These are phyloP conservation scores for Sceliomorpha sp. DNA, from an alignment of 2,888 invertebrate genomes.

Conservation along the genomic window DNA sequence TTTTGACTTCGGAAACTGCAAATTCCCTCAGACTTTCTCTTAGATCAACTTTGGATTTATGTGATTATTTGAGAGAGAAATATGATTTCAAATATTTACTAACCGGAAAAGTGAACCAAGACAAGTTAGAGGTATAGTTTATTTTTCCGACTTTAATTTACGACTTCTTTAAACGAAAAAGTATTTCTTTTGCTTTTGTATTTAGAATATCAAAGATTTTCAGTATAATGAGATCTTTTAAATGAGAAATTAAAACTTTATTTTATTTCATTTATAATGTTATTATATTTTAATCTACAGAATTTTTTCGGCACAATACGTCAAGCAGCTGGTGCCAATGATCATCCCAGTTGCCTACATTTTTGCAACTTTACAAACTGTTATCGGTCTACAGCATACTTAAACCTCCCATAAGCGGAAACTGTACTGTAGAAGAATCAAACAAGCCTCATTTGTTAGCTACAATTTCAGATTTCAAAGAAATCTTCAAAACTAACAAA, in stretches of 20 bases:
- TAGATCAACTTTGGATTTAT: slow-evolving; percentile 35
- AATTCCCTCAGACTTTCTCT: slow-evolving; percentile 21
- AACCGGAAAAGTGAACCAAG: slow-evolving; percentile 53
- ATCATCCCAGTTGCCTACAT: slow-evolving; percentile 45
- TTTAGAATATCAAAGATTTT: slow-evolving; percentile 1
- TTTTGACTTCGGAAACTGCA: slow-evolving; percentile 24
- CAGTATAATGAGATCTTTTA: slow-evolving; percentile 1
- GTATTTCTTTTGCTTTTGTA: slow-evolving; percentile 3
- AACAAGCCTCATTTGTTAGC: slow-evolving; percentile 14
- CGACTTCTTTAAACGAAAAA: not conserved
- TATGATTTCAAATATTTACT: slow-evolving; percentile 37
- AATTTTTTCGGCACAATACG: slow-evolving; percentile 52
- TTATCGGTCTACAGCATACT: slow-evolving; percentile 36
- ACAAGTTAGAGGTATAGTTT: slow-evolving; percentile 51
- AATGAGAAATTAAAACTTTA: not conserved
- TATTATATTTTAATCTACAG: slow-evolving; percentile 17
- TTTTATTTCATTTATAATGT: not conserved
- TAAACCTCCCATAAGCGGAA: slow-evolving; percentile 45
- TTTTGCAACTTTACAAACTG: slow-evolving; percentile 55
- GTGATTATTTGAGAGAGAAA: slow-evolving; percentile 38
- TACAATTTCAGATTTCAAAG: slow-evolving; percentile 37
- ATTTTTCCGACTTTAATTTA: slow-evolving; percentile 3
- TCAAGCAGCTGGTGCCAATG: slow-evolving; percentile 41
- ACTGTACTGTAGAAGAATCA: slow-evolving; percentile 45
- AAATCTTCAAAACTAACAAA: slow-evolving; percentile 8